Evolutionary conservation across 2,888 invertebrate species (phyloP), one percentile per base, ranked within the genome.

Genomic region (Leptopilina drosophilae): DNA sequence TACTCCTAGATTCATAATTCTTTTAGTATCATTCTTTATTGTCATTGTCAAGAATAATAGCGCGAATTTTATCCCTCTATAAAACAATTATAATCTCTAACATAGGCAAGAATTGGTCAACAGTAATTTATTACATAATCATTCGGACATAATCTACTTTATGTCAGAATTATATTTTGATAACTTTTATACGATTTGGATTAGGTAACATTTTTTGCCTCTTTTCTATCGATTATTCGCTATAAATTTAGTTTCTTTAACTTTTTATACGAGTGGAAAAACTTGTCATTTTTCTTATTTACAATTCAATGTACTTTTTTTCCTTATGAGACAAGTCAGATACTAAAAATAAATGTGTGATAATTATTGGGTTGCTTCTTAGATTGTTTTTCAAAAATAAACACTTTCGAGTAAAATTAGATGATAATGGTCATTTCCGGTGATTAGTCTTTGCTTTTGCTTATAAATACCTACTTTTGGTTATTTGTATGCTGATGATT

Each of bases 391-490:
- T 33, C 7, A 49, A 69, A 53, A 53, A 12, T 26, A 26, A 69
- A 49, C 14, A 53, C 11, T 69, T 20, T 62, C 15, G 53, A 69
- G 14, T 26, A 20, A 3, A 14, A 11, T 53, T 14, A 11, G 49
- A 69, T 49, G 53, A 46, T 62, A 62, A 62, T 62, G 46, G n/a
- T 14, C 7, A 49, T 26, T 69, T 69, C 69, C 53, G 49, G 49
- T 69, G 53, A 69, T 69, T 9, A 11, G 20, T 20, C 9, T 20
- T 62, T 9, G 15, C n/a, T 62, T 62, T 62, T 62, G 62, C 20
- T 62, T 62, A 62, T 62, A 62, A 62, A 62, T 62, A 20, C 15
- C 7, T 62, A 33, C 33, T 33, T 33, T 33, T 33, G 33, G 33
- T 33, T 33, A 33, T 33, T 4, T 33, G 5, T 2, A 8, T 62